Base-by-base conservation (phyloP, 35 echinoderm and acorn worm species). In the Hemicentrotus pulcherrimus region DNA sequence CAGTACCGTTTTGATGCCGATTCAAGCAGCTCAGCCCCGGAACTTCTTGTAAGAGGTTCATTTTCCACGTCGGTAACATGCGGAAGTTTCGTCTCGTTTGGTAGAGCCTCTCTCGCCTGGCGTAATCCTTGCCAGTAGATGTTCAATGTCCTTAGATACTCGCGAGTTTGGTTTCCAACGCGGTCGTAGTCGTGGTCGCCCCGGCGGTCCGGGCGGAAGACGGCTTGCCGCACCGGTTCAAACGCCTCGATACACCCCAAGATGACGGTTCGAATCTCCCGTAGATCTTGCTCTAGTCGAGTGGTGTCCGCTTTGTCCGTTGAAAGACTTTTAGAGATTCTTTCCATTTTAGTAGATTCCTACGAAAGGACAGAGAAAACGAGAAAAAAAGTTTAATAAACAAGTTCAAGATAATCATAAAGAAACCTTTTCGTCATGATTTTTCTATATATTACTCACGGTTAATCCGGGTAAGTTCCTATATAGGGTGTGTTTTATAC, bases 191-290 rank as follows among this genome's bases (percentile, higher is more conserved):
- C 88, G 32, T 32, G 32, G 88, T 90, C n/a, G 88, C 88, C 88
- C 0, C 88, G 88, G 88, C 88, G 88, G 46, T 90, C 88, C 3
- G 88, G 88, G 12, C 88, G 88, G 88, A 90, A 90, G 88, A 90
- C 46, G 32, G 88, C 88, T 47, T 45, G 88, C 5, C 88, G 88
- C 31, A 47, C n/a, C 88, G 88, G 88, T 47, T 90, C 88, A 30
- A 90, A 90, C 15, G 88, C 88, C 32, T 90, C 88, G 32, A 47
- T 30, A 10, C 32, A 90, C 14, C 88, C 7, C n/a, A 33, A 6
- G 46, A 90, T 47, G 13, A 13, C 2, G 31, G 32, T 47, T 45
- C 32, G 88, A 90, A 90, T 90, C 88, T 45, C 32, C 12, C 19
- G 32, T 47, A 90, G 32, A 14, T 90, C 88, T 32, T 47, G 12